Evolutionary conservation across 2,797 vertebrate species (phyloP), one percentile per base, ranked within the genome.

Genomic region (Mionectes olivaceus): DNA sequence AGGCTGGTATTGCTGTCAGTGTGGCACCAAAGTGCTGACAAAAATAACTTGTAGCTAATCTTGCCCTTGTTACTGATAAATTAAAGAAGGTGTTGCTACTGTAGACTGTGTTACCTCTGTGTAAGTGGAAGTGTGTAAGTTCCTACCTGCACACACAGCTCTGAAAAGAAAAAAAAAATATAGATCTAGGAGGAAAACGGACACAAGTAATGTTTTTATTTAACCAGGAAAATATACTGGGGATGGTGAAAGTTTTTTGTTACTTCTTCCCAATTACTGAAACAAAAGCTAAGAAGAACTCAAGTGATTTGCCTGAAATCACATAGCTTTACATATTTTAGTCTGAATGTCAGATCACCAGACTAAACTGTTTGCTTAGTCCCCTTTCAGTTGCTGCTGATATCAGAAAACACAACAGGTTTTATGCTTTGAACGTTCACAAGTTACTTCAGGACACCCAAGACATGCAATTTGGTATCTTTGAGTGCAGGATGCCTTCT

Each of bases 281-380:
- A 87, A 68, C 27, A 83, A 76, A 80, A 95, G n/a, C 68, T 50
- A 44, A 68, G 39, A 94, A 53, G 15, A 74, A 7, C 17, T 69
- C 30, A 30, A 80, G 64, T 11, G 27, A 60, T 65, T 82, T 81
- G 33, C 73, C 55, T 68, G 33, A 85, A 91, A 76, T 52, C 53
- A 65, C 1, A 0, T 27, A 71, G 10, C 60, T 86, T 47, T 46
- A 6, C 0, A 0, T 37, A 28, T 50, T 87, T 86, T 43, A 59
- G 28, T 39, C 50, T n/a, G 56, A 39, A 44, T 19, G 15, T 70
- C 87, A 86, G 61, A 71, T 75, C 32, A 6, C 9, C 53, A 77
- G n/a, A 63, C 24, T 33, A n/a, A 83, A 63, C 49, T 55, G 14
- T 83, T 85, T 55, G 33, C 47, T 87, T n/a, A 44, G 19, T 39